phyloP scores from a whole-genome alignment of 2,797 vertebrate genomes.

The Chloroceryle inda region DNA sequence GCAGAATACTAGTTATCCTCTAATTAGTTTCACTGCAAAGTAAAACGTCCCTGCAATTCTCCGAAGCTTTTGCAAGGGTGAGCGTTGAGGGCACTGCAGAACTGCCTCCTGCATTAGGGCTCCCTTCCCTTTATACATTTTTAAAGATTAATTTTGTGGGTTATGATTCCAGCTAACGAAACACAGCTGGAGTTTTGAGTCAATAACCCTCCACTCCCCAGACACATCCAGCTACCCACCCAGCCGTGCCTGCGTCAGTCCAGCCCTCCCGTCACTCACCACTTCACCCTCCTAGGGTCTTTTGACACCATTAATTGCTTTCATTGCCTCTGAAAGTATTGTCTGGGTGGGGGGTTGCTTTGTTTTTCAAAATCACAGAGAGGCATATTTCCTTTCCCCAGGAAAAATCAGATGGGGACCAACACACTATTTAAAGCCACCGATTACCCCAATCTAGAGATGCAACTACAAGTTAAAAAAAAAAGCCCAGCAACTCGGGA shows the following conservation, averaged over 20 bases:
- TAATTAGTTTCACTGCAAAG: fast-evolving
- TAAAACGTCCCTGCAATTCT: neutral
- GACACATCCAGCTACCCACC: neutral
- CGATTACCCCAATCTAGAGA: fast-evolving
- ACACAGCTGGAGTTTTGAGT: neutral
- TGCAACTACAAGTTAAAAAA: neutral
- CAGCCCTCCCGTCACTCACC: neutral
- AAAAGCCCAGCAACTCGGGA: neutral
- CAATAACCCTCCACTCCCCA: neutral
- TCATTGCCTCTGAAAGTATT: neutral
- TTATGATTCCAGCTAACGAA: neutral
- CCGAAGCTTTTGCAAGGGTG: neutral
- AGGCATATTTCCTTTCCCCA: neutral
- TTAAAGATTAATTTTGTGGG: neutral
- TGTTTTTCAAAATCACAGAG: neutral
- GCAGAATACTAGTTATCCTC: neutral
- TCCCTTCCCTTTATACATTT: neutral
- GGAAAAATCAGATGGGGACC: neutral
- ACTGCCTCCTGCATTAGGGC: neutral
- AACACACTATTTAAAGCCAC: neutral
- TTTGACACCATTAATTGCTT: conserved; percentile 19
- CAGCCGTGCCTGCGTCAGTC: neutral
- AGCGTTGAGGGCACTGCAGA: neutral
- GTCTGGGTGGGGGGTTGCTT: neutral
- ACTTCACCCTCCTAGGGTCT: neutral